Evolutionary conservation across 2,113 vertebrate genomes (phyloP), one percentile per base, ranked within the genome.

Genomic region (Salvator merianae): DNA sequence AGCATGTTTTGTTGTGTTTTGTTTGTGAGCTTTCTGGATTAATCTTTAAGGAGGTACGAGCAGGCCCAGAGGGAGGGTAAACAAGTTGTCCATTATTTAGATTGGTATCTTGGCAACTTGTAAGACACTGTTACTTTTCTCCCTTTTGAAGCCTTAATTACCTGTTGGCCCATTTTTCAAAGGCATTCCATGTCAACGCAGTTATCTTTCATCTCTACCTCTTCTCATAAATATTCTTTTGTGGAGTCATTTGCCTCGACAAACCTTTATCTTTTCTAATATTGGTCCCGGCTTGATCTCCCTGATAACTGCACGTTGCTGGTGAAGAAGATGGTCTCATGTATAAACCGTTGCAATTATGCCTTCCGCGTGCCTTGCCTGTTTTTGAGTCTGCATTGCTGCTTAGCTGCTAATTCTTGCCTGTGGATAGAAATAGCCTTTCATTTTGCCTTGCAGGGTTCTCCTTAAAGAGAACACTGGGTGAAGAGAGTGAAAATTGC

Each of bases 181-280:
- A 91, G 55, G 32, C 2, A 0, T 84, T 78, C 55, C 88, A 40
- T 71, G 70, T 82, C 81, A 26, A 28, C 84, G 28, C 63, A 86
- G 36, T 63, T 88, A 38, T 87, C 87, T 94, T 91, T 92, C 87
- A 90, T 93, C 89, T 78, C 65, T 91, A 5, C 28, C 32, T 88
- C 89, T 88, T 91, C 91, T 90, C 77, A 32, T 78, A 84, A 76
- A 43, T 79, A 53, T 13, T 50, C 50, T 88, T 93, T 90, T 87
- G 50, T 79, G 80, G 87, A 83, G 82, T 88, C 43, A 87, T 85
- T 87, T 88, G 81, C 88, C 62, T 86, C 0, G 7, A 85, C 73
- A 90, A 88, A 90, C 81, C 85, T 91, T 94, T 92, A 83, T 93
- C 93, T 92, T 84, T 38, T 86, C 88, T 79, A 83, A 87, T 92